Conservation (phyloP, 2,888 invertebrate species). For the Ceratothoa steindachneri region DNA sequence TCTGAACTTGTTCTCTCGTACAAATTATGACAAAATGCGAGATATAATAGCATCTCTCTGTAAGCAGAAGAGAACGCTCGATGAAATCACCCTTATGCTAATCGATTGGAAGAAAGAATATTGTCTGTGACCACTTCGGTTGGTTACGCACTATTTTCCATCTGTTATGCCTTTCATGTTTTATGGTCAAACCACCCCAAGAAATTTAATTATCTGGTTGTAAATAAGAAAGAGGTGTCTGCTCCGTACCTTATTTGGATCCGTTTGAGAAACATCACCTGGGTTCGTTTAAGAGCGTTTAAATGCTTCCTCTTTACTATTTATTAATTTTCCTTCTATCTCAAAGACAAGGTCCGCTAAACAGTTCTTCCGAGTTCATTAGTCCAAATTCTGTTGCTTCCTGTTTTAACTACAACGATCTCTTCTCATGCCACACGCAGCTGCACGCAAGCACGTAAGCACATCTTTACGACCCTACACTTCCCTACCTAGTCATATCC, state of each 20-base stretch:
- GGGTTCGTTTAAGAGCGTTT: neutral
- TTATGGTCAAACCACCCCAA: slow-evolving; percentile 36
- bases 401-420: no score
- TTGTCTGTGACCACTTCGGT: neutral
- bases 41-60: slow-evolving; percentile 9
- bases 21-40: slow-evolving; percentile 45
- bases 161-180: slow-evolving; percentile 25
- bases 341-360: no score
- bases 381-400: no score
- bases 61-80: neutral
- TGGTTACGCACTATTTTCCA: neutral
- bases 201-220: slow-evolving; percentile 46
- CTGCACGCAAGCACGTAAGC: no score
- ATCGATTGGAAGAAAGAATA: neutral
- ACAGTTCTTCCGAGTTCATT: no score
- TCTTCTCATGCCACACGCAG: no score
- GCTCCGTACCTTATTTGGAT: slow-evolving; percentile 24
- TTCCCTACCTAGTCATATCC: no score
- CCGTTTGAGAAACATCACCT: neutral
- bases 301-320: neutral
- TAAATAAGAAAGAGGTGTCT: slow-evolving; percentile 41
- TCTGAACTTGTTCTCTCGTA: slow-evolving; percentile 35
- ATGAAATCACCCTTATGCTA: neutral
- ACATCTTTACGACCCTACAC: no score
- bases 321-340: no score